Base-by-base conservation (phyloP, 92 coral and sea anemone genomes). In the Actinernus sp. region DNA sequence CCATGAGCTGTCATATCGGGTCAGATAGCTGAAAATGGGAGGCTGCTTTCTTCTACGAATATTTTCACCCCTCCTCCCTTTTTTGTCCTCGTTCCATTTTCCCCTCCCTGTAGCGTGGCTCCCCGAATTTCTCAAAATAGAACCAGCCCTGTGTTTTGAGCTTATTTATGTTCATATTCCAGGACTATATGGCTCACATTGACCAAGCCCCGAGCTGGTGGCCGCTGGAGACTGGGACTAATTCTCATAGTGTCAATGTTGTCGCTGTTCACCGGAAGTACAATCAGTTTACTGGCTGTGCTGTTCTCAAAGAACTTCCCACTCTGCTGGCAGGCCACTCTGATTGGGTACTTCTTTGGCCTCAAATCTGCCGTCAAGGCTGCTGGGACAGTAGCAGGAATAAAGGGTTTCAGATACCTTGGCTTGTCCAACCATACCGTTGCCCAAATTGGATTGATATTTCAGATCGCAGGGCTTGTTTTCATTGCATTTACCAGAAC, bases 301-400 rank as follows among this genome's bases (percentile, higher is more conserved):
- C 69, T 77, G 26, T 77, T 55, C 51, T 44, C 84, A 30, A 77
- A 77, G 53, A 63, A 77, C 47, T 45, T 17, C 9, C 84, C 84
- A 21, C 56, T 77, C 20, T 77, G 84, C 63, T 77, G 84, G 84
- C 31, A 52, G 25, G 41, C 69, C 13, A 63, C 71, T 12, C 43
- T 66, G 21, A 67, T 77, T 47, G 84, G 84, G 19, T 77, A 54
- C 74, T 77, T 66, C 50, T 66, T 66, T 37, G 67, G 67, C 16
- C 14, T 43, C 50, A 61, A 61, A 43, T 61, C 67, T 40, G 67
- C 50, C 26, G 25, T 61, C 11, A 61, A 61, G 67, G 67, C 67
- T 4, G 21, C 45, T 12, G 67, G 67, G 18, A 40, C 67, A 11
- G 67, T 61, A 28, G 67, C 53, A 22, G 67, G 67, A 40, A 61